Base-by-base conservation (phyloP, 2,113 vertebrate species). In the Carettochelys insculpta region DNA sequence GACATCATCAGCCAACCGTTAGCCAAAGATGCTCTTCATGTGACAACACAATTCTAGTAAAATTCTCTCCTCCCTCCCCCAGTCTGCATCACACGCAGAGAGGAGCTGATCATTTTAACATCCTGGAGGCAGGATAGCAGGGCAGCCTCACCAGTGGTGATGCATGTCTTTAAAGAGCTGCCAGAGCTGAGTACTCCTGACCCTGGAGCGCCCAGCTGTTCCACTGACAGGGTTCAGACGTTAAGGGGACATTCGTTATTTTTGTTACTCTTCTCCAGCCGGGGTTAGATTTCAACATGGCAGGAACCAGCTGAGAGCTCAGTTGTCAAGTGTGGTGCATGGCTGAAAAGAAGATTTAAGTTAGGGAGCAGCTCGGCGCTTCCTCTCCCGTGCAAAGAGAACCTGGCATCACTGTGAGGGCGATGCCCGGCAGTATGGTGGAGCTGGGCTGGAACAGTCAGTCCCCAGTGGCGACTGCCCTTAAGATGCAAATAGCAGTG, bases 81-180 rank as follows among this genome's bases (percentile, higher is more conserved):
- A 8, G 11, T 43, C 56, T 24, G 27, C 11, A 17, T 19, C 19
- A 43, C 4, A 2, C 0, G 0, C 68, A 5, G 48, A 1, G 47
- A 6, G 14, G 3, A 6, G 27, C 51, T 34, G 51, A 52, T 41
- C 48, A 10, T 24, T 79, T 27, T 48, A 6, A 12, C 2, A 14
- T 19, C 61, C 43, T 5, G 1, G 19, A 38, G 19, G 27, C 16
- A 48, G 81, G 65, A 65, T 48, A 41, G 24, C 3, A 47, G 29
- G 7, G 1, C 1, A 76, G 78, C 78, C 17, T 8, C 71, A 77
- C 14, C 5, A 11, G 29, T 10, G 8, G 10, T 10, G 4, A 5
- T 31, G 45, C 45, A 38, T 41, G 20, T 77, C 43, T 45, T 47
- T 29, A 29, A 31, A 31, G 41, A 17, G 7, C 75, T 48, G 45